Evolutionary conservation across 2,797 vertebrate species (phyloP), one percentile per base, ranked within the genome.

Genomic region (Scarus forsteni): DNA sequence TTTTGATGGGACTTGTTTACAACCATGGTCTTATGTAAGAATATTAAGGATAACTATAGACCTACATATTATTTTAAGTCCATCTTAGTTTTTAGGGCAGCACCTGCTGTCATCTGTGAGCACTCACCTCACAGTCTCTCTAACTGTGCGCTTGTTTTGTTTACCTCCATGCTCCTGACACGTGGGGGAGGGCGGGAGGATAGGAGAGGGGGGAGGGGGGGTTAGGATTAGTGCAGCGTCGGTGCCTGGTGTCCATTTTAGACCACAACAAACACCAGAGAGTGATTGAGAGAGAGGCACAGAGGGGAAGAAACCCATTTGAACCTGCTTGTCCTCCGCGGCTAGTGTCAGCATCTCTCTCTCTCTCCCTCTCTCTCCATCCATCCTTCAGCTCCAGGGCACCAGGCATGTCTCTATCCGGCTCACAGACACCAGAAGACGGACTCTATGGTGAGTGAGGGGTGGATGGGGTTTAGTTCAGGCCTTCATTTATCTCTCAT

Each of bases 391-490:
- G 27, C 27, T 27, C 27, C 34, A 49, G 52, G 59, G 56, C 44
- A 8, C 52, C 64, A 52, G 73, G 35, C 77, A 94, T 94, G 92
- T 90, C 93, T 77, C 50, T 89, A 57, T 88, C 92, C 68, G 90
- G 84, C 70, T 82, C 89, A 11, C 90, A 92, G 74, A 87, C 91
- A 45, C 89, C 89, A 64, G 93, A 93, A 62, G 92, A 94, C 60
- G 85, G 84, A 58, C 85, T 93, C 62, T 86, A 90, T 44, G 93
- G 93, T 94, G 88, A 92, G 91, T 85, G 77, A 66, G 13, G 51
- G 13, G 34, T 10, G 15, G 35, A 40, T 43, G 64, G 15, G 8
- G 38, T 48, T 13, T 0, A 42, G 15, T 40, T 61, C 59, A 38
- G 71, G 67, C 55, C 59, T 10, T 11, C 54, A 39, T 60, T 55